Evolutionary conservation across 2,888 invertebrate species (phyloP).

Genomic region (Himalopsyche anomala): DNA sequence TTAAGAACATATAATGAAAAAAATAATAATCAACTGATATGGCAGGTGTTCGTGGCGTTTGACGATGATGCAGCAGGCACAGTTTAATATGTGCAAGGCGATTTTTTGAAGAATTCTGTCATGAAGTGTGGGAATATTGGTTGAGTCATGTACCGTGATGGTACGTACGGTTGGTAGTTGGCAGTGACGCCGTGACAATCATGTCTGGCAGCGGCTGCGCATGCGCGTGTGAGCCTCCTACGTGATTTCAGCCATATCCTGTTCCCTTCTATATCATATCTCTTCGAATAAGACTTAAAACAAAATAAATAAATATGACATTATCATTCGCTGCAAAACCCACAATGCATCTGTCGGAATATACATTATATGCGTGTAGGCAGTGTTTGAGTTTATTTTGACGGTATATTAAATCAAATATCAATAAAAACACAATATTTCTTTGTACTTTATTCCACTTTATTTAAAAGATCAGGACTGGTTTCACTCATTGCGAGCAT

Average conservation of each 20-base stretch:
- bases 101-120: constrained; percentile 59
- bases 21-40: no score
- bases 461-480: no score
- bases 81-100: constrained; percentile 58
- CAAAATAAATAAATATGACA: constrained; percentile 24
- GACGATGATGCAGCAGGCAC: background rate
- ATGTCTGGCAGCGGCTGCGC: constrained; percentile 51
- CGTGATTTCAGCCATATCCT: constrained; percentile 58
- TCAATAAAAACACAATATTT: no score
- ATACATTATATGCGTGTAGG: no score
- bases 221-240: constrained; percentile 62
- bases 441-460: no score
- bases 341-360: constrained; percentile 6
- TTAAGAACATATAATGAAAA: no score
- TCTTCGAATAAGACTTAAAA: constrained; percentile 7
- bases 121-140: constrained; percentile 59
- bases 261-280: constrained; percentile 44
- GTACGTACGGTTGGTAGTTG: constrained; percentile 1
- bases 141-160: constrained; percentile 55
- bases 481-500: no score
- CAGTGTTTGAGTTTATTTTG: no score
- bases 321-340: constrained; percentile 22
- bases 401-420: no score
- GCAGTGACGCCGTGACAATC: constrained; percentile 49
- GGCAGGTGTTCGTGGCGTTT: constrained; percentile 3